Percentiles rank a stretch among this genome's conserved stretches.
Conservation (phyloP, 2,888 invertebrate species). For the Melinopterus prodromus region DNA sequence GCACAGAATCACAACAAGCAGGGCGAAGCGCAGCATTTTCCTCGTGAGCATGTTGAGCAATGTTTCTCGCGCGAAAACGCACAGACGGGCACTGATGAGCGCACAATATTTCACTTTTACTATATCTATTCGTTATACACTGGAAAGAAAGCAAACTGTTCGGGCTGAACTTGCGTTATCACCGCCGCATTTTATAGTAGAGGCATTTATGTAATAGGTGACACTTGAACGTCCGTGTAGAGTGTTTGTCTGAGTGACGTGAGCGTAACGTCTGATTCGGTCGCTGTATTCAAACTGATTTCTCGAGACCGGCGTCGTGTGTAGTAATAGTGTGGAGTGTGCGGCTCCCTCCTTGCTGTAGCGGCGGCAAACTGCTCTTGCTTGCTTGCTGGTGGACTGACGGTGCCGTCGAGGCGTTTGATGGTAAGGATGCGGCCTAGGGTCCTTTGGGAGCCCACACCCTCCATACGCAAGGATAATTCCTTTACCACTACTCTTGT, state of each 20-base stretch:
- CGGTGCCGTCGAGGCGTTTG: too few species aligned
- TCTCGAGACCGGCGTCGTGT: constrained; percentile 14
- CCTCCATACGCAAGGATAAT: constrained; percentile 5
- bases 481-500: not conserved
- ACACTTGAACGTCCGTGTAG: not conserved
- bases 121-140: too few species aligned
- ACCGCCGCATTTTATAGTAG: not conserved
- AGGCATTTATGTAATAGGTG: not conserved
- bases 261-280: not conserved
- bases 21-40: not conserved
- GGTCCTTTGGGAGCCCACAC: constrained; percentile 11
- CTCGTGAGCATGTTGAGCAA: constrained; percentile 36
- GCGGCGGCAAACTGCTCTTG: too few species aligned
- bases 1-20: not conserved
- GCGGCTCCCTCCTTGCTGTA: not conserved
- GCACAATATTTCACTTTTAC: too few species aligned
- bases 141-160: too few species aligned
- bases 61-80: not conserved
- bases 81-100: not conserved
- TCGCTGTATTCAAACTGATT: not conserved
- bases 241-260: not conserved
- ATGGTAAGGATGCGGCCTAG: constrained; percentile 5
- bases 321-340: constrained; percentile 10
- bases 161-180: not conserved
- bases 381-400: too few species aligned